Evolutionary conservation across 2,797 vertebrate species (phyloP).

Genomic region (Sebastes alutus): DNA sequence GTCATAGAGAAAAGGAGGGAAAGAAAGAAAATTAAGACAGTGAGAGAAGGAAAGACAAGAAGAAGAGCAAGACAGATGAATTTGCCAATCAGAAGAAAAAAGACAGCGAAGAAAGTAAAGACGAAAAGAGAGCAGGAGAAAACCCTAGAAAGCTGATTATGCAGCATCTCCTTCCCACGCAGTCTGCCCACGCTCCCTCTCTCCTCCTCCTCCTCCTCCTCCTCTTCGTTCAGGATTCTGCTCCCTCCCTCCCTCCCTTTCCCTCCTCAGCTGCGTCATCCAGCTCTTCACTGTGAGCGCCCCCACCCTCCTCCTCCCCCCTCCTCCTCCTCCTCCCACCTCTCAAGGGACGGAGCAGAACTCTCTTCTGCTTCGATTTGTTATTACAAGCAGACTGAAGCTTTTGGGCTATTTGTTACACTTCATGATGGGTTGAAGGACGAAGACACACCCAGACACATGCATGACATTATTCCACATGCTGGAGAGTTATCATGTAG

Average conservation of each 20-base stretch:
- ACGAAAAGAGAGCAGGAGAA: constrained; percentile 54
- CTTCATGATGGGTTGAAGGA: constrained; percentile 42
- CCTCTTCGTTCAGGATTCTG: constrained; percentile 56
- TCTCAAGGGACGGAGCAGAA: constrained; percentile 49
- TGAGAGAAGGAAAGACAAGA: not conserved
- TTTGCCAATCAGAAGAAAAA: not conserved
- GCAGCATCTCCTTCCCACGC: constrained; percentile 76
- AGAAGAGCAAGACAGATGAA: constrained; percentile 9
- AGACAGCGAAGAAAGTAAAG: not conserved
- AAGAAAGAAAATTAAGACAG: not conserved
- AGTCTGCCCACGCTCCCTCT: constrained; percentile 70
- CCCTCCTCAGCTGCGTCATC: constrained; percentile 70
- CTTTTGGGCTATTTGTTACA: constrained; percentile 39
- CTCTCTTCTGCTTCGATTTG: constrained; percentile 33
- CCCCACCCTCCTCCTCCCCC: constrained; percentile 26
- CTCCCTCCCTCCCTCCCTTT: constrained; percentile 41
- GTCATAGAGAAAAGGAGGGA: constrained; percentile 25
- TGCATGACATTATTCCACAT: constrained; percentile 18
- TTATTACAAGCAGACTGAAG: constrained; percentile 43
- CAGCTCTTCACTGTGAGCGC: constrained; percentile 21
- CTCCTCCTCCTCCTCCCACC: constrained; percentile 34
- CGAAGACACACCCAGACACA: constrained; percentile 35
- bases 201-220: constrained; percentile 37
- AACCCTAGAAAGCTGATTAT: constrained; percentile 78
- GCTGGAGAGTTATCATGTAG: constrained; percentile 23